Conservation (phyloP, 2,113 vertebrate genomes). For the Mixornis gularis region DNA sequence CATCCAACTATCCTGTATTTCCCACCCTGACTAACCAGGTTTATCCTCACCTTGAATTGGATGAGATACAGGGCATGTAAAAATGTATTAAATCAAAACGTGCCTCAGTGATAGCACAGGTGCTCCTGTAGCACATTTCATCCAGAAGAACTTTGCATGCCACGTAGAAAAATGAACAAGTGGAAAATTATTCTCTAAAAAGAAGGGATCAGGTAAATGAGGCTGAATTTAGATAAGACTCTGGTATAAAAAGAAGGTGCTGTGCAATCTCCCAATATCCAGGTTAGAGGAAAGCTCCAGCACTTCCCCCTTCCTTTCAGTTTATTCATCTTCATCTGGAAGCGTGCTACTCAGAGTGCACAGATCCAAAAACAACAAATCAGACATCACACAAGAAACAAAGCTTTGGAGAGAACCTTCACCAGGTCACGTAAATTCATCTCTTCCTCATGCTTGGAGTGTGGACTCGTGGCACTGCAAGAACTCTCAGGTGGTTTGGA, state of each 20-base stretch:
- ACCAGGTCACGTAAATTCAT: background rate
- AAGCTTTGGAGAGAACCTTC: background rate
- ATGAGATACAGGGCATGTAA: background rate
- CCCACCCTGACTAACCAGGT: background rate
- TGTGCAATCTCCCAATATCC: background rate
- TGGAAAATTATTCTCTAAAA: background rate
- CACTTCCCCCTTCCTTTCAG: background rate
- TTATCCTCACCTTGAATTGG: background rate
- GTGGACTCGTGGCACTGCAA: background rate
- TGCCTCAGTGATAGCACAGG: background rate
- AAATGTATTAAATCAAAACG: background rate
- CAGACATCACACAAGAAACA: rapidly evolving
- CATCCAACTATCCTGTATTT: background rate
- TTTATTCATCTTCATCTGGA: background rate
- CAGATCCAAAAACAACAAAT: background rate
- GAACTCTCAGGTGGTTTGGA: background rate
- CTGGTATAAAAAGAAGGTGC: background rate
- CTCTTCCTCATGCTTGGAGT: background rate
- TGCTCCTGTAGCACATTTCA: background rate
- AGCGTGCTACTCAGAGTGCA: background rate
- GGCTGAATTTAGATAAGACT: background rate
- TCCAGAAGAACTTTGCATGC: background rate
- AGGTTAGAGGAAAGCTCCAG: background rate
- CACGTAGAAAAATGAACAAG: background rate
- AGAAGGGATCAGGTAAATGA: background rate